Evolutionary conservation across 2,888 invertebrate genomes (phyloP), one percentile per base, ranked within the genome.

Genomic region (Cosmorhoe ocellata): DNA sequence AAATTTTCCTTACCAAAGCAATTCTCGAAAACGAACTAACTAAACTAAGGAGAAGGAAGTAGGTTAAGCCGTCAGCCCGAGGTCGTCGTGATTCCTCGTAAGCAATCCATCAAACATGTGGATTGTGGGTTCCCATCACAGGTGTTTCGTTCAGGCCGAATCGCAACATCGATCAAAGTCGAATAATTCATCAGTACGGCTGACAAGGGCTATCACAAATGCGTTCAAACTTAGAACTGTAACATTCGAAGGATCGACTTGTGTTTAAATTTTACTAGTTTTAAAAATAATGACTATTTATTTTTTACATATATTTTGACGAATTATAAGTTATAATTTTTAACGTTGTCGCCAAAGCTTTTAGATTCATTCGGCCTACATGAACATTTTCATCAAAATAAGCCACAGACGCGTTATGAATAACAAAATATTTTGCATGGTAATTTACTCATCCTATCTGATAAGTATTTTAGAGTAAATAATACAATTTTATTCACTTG

Each of bases 91-190:
- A 44, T 34, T 53, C 43, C 22, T 26, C 14, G 40, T 24, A 48
- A 28, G 32, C 26, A 22, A 45, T 53, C 44, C 36, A 49, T 53
- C 48, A 49, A 49, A 52, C 22, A 36, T 30, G 38, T 31, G 18
- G 13, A 7, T 11, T 31, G 38, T 31, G 18, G 13, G n/a, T 12
- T 31, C 18, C 39, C 12, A 7, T 46, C 27, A 47, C 39, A 44
- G 47, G 44, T 53, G 51, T 45, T 45, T 36, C 12, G 26, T 43
- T 41, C 41, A n/a, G 12, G 10, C 26, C 4, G 28, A 47, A 42
- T 46, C 31, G 43, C 27, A 28, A 42, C 42, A 52, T 52, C 43
- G 13, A 52, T 52, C 52, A 47, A 43, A 31, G 33, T 47, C 27
- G 42, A 32, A 42, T 46, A 13, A 33, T 46, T 47, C 31, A 37